Conservation (phyloP, 2,113 vertebrate species). For the Menura novaehollandiae region DNA sequence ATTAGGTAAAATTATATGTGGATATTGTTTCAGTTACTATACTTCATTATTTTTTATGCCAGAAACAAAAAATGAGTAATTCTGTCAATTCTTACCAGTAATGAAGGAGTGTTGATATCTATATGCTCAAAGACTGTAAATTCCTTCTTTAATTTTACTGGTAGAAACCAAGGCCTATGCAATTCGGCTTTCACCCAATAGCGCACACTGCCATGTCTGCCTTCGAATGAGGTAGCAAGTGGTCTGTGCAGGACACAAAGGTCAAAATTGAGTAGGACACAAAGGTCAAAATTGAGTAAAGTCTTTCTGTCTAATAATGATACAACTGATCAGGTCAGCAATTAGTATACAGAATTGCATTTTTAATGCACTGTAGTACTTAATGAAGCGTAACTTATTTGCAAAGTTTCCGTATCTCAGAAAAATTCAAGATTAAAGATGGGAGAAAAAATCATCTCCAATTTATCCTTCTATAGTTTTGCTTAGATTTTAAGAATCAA, state of each 20-base stretch:
- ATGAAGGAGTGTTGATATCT: constrained; percentile 99
- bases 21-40: constrained; percentile 25
- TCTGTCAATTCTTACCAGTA: constrained; percentile 88
- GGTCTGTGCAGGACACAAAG: constrained; percentile 83
- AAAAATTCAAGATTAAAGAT: constrained; percentile 33
- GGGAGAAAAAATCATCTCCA: constrained; percentile 59
- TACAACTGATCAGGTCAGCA: constrained; percentile 21
- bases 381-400: constrained; percentile 12
- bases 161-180: constrained; percentile 97
- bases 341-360: constrained; percentile 34
- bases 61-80: constrained; percentile 63
- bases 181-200: constrained; percentile 99
- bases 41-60: constrained; percentile 51
- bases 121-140: constrained; percentile 99
- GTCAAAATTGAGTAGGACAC: constrained; percentile 71
- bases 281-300: constrained; percentile 73
- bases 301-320: constrained; percentile 40
- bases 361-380: constrained; percentile 32
- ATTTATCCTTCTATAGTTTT: constrained; percentile 11
- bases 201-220: constrained; percentile 98
- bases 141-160: constrained; percentile 99
- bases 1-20: neutral
- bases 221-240: constrained; percentile 99
- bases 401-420: constrained; percentile 26
- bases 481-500: neutral